Evolutionary conservation across 2,888 invertebrate genomes (phyloP), one percentile per base, ranked within the genome.

Genomic region (Papilio demoleus): DNA sequence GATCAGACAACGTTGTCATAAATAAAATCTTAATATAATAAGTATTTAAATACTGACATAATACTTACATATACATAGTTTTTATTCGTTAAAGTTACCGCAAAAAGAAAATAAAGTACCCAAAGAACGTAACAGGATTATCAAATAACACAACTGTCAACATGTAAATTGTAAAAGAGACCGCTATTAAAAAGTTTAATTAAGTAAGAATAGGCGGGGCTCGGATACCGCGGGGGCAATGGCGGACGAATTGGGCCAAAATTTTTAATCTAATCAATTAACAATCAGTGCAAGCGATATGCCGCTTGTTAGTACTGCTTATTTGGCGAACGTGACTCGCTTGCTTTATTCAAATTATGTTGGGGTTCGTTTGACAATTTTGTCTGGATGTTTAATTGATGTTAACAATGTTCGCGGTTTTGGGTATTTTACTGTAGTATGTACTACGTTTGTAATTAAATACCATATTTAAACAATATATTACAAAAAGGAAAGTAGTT

Each of bases 261-360:
- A 83, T 90, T 92, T 92, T 90, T 92, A 93, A 93, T 92, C 88
- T 86, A 92, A 93, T 93, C 93, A 93, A 93, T 93, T 93, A 93
- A 88, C 93, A 93, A 93, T 93, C 93, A 93, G 90, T 87, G 91
- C 89, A 88, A 92, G 84, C 90, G 90, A 92, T 90, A 92, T 87
- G 88, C 87, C 87, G 88, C 91, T 92, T 89, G 92, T 92, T 92
- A 91, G 87, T 84, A 81, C 87, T 89, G 88, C 86, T 91, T 92
- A 92, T 92, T 92, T 90, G 86, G 79, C 70, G 88, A 84, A 92
- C 92, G 92, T 92, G 92, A 90, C 89, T 87, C 78, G 92, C 79
- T 78, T 80, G 70, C 73, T 78, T 80, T 88, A 91, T 91, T 90
- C 85, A 90, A 90, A 91, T 88, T 75, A 74, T 11, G 61, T 27